Base-by-base conservation (phyloP, 2,113 vertebrate genomes). In the Pseudorectes ferrugineus region DNA sequence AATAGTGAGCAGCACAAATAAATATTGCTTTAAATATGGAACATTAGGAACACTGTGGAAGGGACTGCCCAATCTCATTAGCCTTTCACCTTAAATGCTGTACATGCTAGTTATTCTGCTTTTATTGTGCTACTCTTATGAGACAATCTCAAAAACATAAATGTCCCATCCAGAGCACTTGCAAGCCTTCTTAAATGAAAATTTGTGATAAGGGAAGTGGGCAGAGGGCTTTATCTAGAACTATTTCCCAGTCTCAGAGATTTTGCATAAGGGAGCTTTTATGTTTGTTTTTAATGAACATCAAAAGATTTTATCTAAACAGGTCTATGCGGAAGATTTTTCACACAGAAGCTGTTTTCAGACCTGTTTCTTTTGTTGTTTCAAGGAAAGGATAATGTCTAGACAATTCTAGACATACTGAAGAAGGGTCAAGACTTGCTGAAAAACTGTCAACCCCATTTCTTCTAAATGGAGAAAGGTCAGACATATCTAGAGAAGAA, bases 211-310 rank as follows among this genome's bases (percentile, higher is more conserved):
- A 68, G 8, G 58, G 6, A n/a, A 9, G 5, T 10, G 10, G 6
- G 5, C 8, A 72, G 4, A 17, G 1, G 6, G 2, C 0, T 59
- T 78, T 54, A 31, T 74, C 46, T 42, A 67, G 14, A 52, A 68
- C 14, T 48, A 26, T 46, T 85, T 86, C 15, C 11, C 22, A 62
- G 6, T n/a, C 22, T 67, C 25, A n/a, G 11, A 65, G 4, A 62
- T 8, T 72, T 61, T 51, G 38, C 1, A 0, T 23, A 36, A 52
- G 4, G 2, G 11, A 63, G 4, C 1, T 40, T 52, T 35, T 22
- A 42, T 42, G 18, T 38, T 35, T 76, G 15, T 36, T 45, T 36
- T 26, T 17, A 28, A 33, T 35, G 4, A 68, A 5, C 33, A 54
- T n/a, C 29, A 26, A n/a, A 94, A 72, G 10, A 45, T 13, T 73